phyloP scores from a whole-genome alignment of 1,140 invertebrate species.

The Acromyrmex echinatior region DNA sequence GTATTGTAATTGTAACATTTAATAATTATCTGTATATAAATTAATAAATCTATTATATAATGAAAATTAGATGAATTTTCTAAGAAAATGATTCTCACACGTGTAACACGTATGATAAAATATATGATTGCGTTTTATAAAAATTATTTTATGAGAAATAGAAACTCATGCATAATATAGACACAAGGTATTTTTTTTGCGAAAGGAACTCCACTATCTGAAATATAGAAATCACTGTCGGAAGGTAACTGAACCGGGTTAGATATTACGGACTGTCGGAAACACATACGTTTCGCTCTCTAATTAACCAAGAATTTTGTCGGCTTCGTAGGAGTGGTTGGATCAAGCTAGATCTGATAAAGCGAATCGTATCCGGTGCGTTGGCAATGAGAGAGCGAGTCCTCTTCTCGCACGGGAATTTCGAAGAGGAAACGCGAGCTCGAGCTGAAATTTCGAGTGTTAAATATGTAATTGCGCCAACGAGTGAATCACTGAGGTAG shows the following conservation, averaged over 20 bases:
- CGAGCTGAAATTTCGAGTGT: conserved; percentile 79
- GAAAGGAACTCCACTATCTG: neutral
- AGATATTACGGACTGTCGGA: conserved; percentile 18
- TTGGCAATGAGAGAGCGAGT: conserved; percentile 18
- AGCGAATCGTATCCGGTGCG: conserved; percentile 57
- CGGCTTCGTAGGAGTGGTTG: conserved; percentile 24
- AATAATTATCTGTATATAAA: neutral
- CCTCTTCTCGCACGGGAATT: conserved; percentile 38
- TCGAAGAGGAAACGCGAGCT: conserved; percentile 60
- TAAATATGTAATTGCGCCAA: conserved; percentile 83
- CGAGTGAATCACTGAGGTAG: conserved; percentile 58
- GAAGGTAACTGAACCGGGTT: neutral
- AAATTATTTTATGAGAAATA: neutral
- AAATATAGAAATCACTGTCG: neutral
- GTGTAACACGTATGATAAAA: neutral
- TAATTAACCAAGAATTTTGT: conserved; percentile 69
- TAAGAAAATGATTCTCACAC: neutral
- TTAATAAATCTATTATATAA: too few species aligned
- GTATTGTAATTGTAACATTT: neutral
- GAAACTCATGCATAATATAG: neutral
- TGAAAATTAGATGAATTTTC: neutral
- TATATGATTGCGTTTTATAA: neutral
- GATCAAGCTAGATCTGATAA: conserved; percentile 65
- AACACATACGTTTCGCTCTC: conserved; percentile 11
- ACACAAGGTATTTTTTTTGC: neutral